Conservation (phyloP, 2,888 invertebrate genomes). For the Sarcophaga caerulescens region DNA sequence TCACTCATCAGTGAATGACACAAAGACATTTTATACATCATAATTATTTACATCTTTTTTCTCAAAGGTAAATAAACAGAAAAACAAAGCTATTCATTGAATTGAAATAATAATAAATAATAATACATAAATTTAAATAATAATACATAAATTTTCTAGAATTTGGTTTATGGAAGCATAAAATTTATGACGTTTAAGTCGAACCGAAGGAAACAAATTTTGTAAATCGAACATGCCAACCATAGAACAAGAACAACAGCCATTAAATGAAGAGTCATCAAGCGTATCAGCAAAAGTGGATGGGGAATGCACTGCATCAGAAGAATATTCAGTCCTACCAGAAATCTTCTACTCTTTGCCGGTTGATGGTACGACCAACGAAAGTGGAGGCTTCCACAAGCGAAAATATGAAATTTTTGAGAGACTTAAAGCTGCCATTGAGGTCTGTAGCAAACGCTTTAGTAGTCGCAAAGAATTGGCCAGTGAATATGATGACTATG, state of each 20-base stretch:
- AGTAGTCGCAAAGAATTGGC: conserved; percentile 94
- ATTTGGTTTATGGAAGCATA: not conserved
- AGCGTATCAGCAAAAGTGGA: not conserved
- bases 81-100: not conserved
- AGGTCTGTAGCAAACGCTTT: conserved; percentile 89
- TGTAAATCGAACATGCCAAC: conserved; percentile 33
- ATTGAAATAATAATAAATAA: not conserved
- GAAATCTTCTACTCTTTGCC: conserved; percentile 58
- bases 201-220: not conserved
- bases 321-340: conserved; percentile 59
- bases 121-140: not conserved
- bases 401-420: conserved; percentile 76
- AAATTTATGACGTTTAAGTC: not conserved
- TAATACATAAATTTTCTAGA: not conserved
- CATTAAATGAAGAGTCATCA: conserved; percentile 15
- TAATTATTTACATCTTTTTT: not conserved
- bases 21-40: not conserved
- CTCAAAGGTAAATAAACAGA: not conserved
- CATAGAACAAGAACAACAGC: not conserved
- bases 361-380: conserved; percentile 19
- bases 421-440: conserved; percentile 76
- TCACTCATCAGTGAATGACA: not conserved
- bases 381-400: conserved; percentile 70
- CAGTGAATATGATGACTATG: conserved; percentile 88
- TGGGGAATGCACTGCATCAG: conserved; percentile 51